These are phyloP conservation scores for Erythrolamprus reginae DNA, from an alignment of 2,113 vertebrate genomes.

Conservation along the genomic window DNA sequence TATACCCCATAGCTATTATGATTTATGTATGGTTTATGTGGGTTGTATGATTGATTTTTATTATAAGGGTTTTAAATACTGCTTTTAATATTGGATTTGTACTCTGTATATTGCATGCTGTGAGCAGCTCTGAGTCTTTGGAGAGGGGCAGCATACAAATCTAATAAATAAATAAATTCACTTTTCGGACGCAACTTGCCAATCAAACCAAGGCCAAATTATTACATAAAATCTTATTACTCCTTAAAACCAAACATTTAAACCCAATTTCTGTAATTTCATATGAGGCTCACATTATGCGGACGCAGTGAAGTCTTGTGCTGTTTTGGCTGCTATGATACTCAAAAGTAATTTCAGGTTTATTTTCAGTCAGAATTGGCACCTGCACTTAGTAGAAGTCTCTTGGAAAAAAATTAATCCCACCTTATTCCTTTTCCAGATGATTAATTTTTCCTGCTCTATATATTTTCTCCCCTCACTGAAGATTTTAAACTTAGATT, in stretches of 20 bases:
- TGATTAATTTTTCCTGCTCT: background rate
- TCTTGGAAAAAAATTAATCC: background rate
- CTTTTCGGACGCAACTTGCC: background rate
- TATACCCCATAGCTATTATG: no score
- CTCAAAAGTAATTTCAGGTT: background rate
- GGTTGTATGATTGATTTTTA: no score
- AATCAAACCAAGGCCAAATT: background rate
- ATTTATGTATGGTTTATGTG: no score
- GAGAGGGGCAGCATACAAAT: no score
- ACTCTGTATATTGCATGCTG: no score
- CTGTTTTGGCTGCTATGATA: background rate
- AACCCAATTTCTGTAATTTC: background rate
- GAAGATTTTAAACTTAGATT: background rate
- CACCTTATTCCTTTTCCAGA: background rate
- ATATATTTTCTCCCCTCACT: background rate
- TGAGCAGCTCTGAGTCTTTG: no score
- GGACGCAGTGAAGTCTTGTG: background rate
- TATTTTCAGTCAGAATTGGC: background rate
- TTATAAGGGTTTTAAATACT: no score
- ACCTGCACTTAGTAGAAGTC: background rate
- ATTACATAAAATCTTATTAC: background rate
- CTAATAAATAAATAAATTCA: no score
- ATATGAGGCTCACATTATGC: background rate
- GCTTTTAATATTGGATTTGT: no score
- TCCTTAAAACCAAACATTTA: background rate